phyloP scores from a whole-genome alignment of 37 sponge, comb jelly and placozoan species.

The Geodia barretti region DNA sequence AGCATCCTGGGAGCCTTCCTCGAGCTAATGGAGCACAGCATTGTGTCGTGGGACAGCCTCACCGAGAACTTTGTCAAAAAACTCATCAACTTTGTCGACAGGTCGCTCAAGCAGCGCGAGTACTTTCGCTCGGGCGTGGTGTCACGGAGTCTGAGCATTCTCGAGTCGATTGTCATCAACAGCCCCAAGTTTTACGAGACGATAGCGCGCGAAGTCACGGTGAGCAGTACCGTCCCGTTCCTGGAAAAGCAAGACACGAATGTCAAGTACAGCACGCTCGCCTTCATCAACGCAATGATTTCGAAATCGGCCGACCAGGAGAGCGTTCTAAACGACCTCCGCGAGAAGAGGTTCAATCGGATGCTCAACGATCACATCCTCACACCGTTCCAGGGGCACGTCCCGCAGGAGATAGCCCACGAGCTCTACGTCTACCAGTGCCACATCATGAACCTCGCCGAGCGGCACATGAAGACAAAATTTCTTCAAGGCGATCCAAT shows the following conservation, averaged over 20 bases:
- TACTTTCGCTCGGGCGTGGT: slow-evolving; percentile 47
- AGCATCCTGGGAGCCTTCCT: slow-evolving; percentile 65
- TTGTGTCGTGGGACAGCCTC: slow-evolving; percentile 83
- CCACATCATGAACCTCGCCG: slow-evolving; percentile 63
- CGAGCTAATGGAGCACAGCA: slow-evolving; percentile 87
- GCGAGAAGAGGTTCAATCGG: slow-evolving; percentile 23
- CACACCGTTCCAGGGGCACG: slow-evolving; percentile 36
- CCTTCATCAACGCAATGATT: slow-evolving; percentile 85
- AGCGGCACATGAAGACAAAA: slow-evolving; percentile 45
- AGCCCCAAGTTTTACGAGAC: slow-evolving; percentile 44
- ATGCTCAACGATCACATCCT: slow-evolving; percentile 24
- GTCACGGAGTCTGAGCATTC: slow-evolving; percentile 61
- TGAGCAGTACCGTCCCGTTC: slow-evolving; percentile 49
- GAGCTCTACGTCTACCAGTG: slow-evolving; percentile 83
- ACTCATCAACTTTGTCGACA: slow-evolving; percentile 68
- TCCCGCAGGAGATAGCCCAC: slow-evolving; percentile 76
- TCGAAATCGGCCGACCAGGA: slow-evolving; percentile 29
- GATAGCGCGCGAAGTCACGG: slow-evolving; percentile 40
- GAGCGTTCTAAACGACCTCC: slow-evolving; percentile 34
- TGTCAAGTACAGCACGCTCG: slow-evolving; percentile 68
- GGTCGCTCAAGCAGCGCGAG: slow-evolving; percentile 23
- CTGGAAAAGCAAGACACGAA: slow-evolving; percentile 8
- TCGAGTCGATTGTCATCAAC: slow-evolving; percentile 75
- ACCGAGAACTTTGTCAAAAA: slow-evolving; percentile 80
- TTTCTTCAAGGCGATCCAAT: slow-evolving; percentile 45